A percentile compares a stretch with the other conserved stretches of the same genome.
Conservation (phyloP, 2,888 invertebrate genomes). For the Trissolcus brochymenae region DNA sequence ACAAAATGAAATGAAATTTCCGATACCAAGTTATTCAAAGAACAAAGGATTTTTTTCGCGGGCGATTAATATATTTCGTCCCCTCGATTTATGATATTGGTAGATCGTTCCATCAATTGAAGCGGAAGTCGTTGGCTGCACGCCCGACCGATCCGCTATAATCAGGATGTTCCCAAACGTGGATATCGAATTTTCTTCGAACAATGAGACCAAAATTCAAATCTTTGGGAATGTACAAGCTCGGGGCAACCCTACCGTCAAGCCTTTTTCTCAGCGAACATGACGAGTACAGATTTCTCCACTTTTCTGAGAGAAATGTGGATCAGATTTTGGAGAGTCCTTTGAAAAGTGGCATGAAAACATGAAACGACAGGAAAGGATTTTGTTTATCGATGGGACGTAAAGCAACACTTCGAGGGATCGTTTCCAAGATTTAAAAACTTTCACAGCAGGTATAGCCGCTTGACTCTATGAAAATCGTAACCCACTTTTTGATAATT, state of each 20-base stretch:
- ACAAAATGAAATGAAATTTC: too few species aligned
- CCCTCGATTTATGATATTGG: too few species aligned
- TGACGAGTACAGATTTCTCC: not conserved
- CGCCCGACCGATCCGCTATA: conserved; percentile 23
- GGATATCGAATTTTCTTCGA: conserved; percentile 47
- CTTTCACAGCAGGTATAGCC: not conserved
- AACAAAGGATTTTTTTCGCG: conserved; percentile 4
- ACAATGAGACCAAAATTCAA: conserved; percentile 30
- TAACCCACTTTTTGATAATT: conserved; percentile 55
- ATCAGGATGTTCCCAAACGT: conserved; percentile 35
- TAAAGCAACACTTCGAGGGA: too few species aligned
- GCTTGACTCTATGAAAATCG: conserved; percentile 15
- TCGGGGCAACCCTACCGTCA: not conserved
- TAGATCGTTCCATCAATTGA: not conserved
- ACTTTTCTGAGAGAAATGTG: not conserved
- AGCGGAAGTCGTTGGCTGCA: conserved; percentile 43
- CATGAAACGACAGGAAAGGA: too few species aligned
- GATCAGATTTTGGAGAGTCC: not conserved
- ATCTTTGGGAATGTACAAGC: conserved; percentile 6
- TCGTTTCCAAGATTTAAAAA: not conserved
- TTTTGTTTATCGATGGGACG: too few species aligned
- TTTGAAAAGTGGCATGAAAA: not conserved
- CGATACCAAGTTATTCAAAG: not conserved
- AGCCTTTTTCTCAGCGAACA: conserved; percentile 29
- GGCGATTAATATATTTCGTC: too few species aligned